Base-by-base conservation (phyloP, 2,888 invertebrate species). In the Chaetogeoica ovagalla region DNA sequence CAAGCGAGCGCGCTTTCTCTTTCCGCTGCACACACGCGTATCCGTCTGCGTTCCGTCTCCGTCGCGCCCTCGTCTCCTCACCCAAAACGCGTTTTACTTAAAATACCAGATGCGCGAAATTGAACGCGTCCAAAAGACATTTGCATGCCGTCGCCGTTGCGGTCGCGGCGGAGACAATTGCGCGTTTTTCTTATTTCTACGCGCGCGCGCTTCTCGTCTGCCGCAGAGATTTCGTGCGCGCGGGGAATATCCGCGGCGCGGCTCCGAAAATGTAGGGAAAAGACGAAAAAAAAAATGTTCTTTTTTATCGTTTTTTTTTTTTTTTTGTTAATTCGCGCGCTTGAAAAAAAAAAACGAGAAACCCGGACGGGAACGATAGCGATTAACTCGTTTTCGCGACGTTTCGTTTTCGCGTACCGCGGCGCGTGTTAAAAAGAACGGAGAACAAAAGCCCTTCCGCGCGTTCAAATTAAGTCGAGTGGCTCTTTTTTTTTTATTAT, bases 31-130 rank as follows among this genome's bases (percentile, higher is more conserved):
- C 55, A 19, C 55, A 19, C 19, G 19, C 55, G 6, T 30, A 2
- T 30, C 30, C 52, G 30, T 11, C 37, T 19, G 11, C n/a, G n/a
- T n/a, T 30, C 30, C 4, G 30, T 55, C 13, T 57, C 37, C 37
- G 8, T 15, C 43, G 17, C 60, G 43, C 43, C 9, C 15, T n/a
- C 55, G 37, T 30, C 30, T n/a, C n/a, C n/a, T n/a, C n/a, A 23
- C 13, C 8, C 52, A 77, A 70, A 70, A 70, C 77, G 77, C 70
- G 23, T 79, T 79, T 79, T 79, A 79, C 79, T 79, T 79, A 79
- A 70, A 79, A 79, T 79, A 79, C 79, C 79, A 79, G 79, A 79
- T 79, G 79, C 65, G 79, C 79, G 57, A 79, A 79, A 79, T 79
- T 79, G 79, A 79, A 79, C 63, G 79, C 70, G 63, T 71, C 63